Evolutionary conservation across 2,888 invertebrate species (phyloP).

Genomic region (Ametastegia equiseti): DNA sequence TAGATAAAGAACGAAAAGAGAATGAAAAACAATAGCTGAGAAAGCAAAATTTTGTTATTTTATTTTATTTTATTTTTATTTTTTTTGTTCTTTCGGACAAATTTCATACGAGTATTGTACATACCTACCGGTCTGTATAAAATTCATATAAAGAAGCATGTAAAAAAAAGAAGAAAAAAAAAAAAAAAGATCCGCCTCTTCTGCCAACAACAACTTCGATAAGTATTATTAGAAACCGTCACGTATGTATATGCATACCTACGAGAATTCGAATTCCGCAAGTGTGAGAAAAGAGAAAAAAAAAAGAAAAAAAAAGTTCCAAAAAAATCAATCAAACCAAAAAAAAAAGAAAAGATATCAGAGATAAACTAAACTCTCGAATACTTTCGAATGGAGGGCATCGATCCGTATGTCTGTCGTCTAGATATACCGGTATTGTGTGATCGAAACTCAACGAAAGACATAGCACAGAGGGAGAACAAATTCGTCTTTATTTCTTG

Average conservation of each 20-base stretch:
- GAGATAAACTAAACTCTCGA: neutral
- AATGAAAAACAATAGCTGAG: neutral
- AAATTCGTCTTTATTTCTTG: neutral
- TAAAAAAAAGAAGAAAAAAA: neutral
- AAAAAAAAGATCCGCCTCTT: neutral
- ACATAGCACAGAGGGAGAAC: neutral
- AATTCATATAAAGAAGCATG: too few relatives aligned
- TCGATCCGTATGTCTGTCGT: too few relatives aligned
- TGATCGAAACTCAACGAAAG: neutral
- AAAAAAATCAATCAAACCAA: too few relatives aligned
- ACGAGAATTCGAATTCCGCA: neutral
- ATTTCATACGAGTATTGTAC: too few relatives aligned
- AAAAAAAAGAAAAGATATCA: too few relatives aligned
- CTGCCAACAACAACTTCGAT: neutral
- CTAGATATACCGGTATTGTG: neutral
- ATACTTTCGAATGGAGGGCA: neutral
- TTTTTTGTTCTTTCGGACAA: neutral
- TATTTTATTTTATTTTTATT: too few relatives aligned
- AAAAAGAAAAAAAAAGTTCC: too few relatives aligned
- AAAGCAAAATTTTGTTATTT: neutral
- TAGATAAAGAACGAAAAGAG: neutral
- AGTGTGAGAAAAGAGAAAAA: neutral
- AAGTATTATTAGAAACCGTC: neutral
- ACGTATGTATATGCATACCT: too few relatives aligned
- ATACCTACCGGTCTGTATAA: too few relatives aligned